These are phyloP conservation scores for Struthio camelus DNA, from an alignment of 2,113 vertebrate species.

Conservation along the genomic window DNA sequence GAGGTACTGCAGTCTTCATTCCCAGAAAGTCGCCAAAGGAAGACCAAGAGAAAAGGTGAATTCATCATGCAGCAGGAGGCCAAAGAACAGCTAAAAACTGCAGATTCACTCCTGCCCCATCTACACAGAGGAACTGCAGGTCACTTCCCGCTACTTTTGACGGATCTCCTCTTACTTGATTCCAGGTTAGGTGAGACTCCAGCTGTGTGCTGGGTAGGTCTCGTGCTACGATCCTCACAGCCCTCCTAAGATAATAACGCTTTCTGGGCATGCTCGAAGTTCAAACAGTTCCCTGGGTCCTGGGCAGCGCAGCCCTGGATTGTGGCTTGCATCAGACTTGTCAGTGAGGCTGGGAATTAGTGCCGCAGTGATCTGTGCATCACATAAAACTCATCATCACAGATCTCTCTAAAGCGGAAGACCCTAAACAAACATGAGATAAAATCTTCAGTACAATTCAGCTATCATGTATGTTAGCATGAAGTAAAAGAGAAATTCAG, in stretches of 20 bases:
- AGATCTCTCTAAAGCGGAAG: not conserved
- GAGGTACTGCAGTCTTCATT: not conserved
- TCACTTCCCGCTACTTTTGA: fast-evolving
- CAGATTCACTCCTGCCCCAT: constrained; percentile 23
- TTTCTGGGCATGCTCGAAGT: not conserved
- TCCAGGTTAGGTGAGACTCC: not conserved
- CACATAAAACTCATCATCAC: not conserved
- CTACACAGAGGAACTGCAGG: not conserved
- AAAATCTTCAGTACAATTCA: not conserved
- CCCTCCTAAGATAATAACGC: not conserved
- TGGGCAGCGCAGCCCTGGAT: not conserved
- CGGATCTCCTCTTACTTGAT: not conserved
- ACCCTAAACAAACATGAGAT: not conserved
- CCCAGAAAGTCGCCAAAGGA: not conserved
- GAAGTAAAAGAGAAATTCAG: not conserved
- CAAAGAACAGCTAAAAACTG: constrained; percentile 21
- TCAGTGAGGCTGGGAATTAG: fast-evolving
- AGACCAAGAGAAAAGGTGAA: not conserved
- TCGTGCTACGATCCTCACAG: not conserved
- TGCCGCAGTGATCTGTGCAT: not conserved
- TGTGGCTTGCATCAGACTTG: not conserved
- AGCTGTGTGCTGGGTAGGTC: no score
- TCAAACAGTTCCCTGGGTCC: not conserved
- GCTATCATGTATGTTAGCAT: not conserved
- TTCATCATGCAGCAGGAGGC: not conserved